phyloP scores from a whole-genome alignment of 37 sponge, comb jelly and placozoan species.

The Theonella swinhoei region DNA sequence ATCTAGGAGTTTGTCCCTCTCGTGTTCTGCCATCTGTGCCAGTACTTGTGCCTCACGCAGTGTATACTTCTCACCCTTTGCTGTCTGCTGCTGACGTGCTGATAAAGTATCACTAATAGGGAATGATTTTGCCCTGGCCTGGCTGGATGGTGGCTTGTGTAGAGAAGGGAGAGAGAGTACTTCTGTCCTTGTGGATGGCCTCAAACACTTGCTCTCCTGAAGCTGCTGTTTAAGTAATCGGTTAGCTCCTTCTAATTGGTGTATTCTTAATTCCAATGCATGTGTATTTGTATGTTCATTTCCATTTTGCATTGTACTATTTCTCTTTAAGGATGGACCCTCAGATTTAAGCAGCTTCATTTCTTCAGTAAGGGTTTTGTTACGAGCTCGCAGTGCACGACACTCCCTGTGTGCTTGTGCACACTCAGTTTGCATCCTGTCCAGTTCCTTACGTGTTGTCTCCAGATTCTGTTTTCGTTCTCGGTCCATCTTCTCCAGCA shows the following conservation, averaged over 20 bases:
- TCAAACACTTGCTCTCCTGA: no score
- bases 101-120: background rate
- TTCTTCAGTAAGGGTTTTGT: slow-evolving; percentile 65
- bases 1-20: slow-evolving; percentile 63
- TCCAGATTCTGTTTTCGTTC: slow-evolving; percentile 45
- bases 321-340: background rate
- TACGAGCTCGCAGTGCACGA: slow-evolving; percentile 71
- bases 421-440: slow-evolving; percentile 23
- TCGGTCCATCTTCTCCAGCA: slow-evolving; percentile 54
- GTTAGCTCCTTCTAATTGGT: no score
- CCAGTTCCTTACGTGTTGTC: slow-evolving; percentile 45
- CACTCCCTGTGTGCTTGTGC: slow-evolving; percentile 43
- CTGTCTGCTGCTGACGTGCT: background rate
- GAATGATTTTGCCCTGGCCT: background rate
- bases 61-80: no score
- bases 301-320: no score
- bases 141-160: no score
- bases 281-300: no score
- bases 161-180: no score
- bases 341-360: slow-evolving; percentile 42
- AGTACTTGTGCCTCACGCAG: slow-evolving; percentile 1
- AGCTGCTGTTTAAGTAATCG: no score
- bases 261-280: no score
- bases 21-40: slow-evolving; percentile 35
- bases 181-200: background rate